phyloP scores from a whole-genome alignment of 2,888 invertebrate species.

The Epinotia nisella region DNA sequence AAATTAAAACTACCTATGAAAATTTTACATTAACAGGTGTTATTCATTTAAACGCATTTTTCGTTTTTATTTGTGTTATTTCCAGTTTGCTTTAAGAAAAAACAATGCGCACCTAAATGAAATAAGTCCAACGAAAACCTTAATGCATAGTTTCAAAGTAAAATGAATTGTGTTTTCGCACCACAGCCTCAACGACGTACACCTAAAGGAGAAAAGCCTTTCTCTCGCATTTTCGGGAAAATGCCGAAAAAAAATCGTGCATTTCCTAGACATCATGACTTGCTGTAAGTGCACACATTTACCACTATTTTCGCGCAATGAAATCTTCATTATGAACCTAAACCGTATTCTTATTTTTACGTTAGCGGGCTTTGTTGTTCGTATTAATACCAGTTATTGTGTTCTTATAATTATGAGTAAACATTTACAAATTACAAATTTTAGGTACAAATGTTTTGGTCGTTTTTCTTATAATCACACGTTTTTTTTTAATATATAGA shows the following conservation, averaged over 20 bases:
- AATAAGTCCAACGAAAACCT: background rate
- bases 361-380: background rate
- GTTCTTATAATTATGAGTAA: too few relatives aligned
- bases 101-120: background rate
- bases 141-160: constrained; percentile 11
- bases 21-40: too few relatives aligned
- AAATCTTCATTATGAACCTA: background rate
- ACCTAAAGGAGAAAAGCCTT: constrained; percentile 5
- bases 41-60: background rate
- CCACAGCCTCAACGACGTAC: constrained; percentile 1
- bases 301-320: background rate
- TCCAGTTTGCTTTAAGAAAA: background rate
- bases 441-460: too few relatives aligned
- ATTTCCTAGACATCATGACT: constrained; percentile 4
- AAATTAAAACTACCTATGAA: too few relatives aligned
- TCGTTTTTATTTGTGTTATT: background rate
- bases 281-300: background rate
- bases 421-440: too few relatives aligned
- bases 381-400: background rate
- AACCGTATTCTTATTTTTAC: too few relatives aligned
- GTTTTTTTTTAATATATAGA: too few relatives aligned
- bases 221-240: constrained; percentile 28
- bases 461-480: too few relatives aligned
- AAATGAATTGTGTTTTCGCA: constrained; percentile 22
- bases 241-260: constrained; percentile 19